Percentiles rank a stretch among this genome's conserved stretches.
Conservation (phyloP, 1,140 invertebrate species). For the Leptopilina boulardi region DNA sequence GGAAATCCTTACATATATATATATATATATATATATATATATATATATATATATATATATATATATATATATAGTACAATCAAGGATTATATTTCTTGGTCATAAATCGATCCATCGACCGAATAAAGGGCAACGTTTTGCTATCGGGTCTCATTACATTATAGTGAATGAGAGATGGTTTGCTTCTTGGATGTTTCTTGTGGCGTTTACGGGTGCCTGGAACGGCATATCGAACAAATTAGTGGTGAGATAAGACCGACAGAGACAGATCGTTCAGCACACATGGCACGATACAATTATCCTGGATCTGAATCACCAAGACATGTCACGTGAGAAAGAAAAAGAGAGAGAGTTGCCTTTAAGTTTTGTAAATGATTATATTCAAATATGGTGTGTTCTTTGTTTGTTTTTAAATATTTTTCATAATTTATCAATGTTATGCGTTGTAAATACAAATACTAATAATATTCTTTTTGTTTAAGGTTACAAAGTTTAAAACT, state of each 20-base stretch:
- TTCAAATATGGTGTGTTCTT: constrained; percentile 40
- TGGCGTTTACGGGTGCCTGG: constrained; percentile 27
- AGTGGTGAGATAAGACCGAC: constrained; percentile 71
- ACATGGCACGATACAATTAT: constrained; percentile 67
- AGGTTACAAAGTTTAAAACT: too few species aligned
- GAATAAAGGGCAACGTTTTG: constrained; percentile 12
- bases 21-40: too few species aligned
- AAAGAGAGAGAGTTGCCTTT: background rate
- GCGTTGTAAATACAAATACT: too few species aligned
- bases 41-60: too few species aligned
- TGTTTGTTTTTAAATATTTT: too few species aligned
- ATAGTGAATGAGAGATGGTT: constrained; percentile 41
- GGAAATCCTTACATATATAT: too few species aligned
- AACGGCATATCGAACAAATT: constrained; percentile 71
- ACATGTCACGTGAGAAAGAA: background rate
- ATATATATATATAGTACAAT: background rate
- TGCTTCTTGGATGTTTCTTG: constrained; percentile 39
- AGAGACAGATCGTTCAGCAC: constrained; percentile 69
- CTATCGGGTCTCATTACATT: constrained; percentile 46
- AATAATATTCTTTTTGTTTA: too few species aligned
- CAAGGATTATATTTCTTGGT: background rate
- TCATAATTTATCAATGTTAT: too few species aligned
- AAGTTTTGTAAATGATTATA: constrained; percentile 19
- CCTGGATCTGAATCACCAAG: constrained; percentile 36
- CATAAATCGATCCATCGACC: background rate